These are phyloP conservation scores for Schrankia costaestrigalis DNA, from an alignment of 2,888 invertebrate genomes.

Conservation along the genomic window DNA sequence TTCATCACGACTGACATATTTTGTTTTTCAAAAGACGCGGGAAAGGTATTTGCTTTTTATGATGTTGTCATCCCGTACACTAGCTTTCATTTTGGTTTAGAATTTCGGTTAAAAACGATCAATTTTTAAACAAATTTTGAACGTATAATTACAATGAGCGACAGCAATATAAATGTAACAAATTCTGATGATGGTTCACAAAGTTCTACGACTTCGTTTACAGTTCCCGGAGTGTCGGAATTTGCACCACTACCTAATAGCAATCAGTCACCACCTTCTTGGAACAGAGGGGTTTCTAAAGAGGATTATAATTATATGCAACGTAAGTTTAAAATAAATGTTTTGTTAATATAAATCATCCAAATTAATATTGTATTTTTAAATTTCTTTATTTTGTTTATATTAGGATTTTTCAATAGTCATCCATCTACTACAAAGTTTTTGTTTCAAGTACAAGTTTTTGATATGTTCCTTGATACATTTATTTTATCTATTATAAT, in stretches of 20 bases:
- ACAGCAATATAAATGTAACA: slow-evolving; percentile 44
- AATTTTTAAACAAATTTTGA: slow-evolving; percentile 60
- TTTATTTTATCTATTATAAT: too few species aligned
- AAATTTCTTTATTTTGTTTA: too few species aligned
- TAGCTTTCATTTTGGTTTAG: slow-evolving; percentile 39
- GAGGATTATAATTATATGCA: slow-evolving; percentile 89
- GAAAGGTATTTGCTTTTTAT: slow-evolving; percentile 48
- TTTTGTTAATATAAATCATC: not conserved
- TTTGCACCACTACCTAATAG: slow-evolving; percentile 85
- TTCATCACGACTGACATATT: not conserved
- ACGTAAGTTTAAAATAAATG: slow-evolving; percentile 85
- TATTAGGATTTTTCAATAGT: too few species aligned
- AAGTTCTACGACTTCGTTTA: slow-evolving; percentile 60
- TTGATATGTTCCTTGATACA: too few species aligned
- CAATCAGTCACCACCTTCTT: slow-evolving; percentile 82
- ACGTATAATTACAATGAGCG: slow-evolving; percentile 59
- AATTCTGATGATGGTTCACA: slow-evolving; percentile 49
- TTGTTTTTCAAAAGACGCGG: slow-evolving; percentile 70
- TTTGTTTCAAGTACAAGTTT: too few species aligned
- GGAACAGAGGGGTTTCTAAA: slow-evolving; percentile 84
- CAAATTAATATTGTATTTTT: too few species aligned
- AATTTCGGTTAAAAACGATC: slow-evolving; percentile 66
- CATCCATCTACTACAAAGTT: too few species aligned
- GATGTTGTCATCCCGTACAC: slow-evolving; percentile 65
- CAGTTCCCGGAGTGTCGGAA: slow-evolving; percentile 95